phyloP scores from a whole-genome alignment of 2,888 invertebrate species.

The Sphaerophoria taeniata region DNA sequence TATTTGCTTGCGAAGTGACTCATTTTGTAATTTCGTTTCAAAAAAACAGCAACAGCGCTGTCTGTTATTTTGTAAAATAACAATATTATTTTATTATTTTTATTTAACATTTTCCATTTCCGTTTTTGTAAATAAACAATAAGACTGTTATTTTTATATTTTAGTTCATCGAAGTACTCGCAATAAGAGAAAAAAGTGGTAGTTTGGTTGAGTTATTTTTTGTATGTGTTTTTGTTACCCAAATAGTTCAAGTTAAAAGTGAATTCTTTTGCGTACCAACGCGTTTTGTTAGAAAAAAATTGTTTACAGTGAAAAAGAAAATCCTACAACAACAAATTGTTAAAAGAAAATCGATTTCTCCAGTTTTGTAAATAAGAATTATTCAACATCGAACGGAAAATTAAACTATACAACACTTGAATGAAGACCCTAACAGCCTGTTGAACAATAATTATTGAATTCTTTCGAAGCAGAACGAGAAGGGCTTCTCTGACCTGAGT shows the following conservation, averaged over 20 bases:
- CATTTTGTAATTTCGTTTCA: slow-evolving; percentile 14
- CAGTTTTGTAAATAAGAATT: background rate
- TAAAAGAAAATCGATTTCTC: slow-evolving; percentile 11
- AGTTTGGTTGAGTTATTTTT: slow-evolving; percentile 11
- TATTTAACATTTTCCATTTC: background rate
- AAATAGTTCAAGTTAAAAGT: slow-evolving; percentile 31
- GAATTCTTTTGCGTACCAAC: slow-evolving; percentile 11
- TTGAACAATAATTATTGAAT: slow-evolving; percentile 11
- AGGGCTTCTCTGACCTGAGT: background rate
- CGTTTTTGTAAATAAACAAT: slow-evolving; percentile 14
- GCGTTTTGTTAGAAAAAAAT: slow-evolving; percentile 14
- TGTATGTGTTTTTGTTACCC: background rate
- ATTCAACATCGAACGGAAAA: background rate
- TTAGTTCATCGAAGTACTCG: background rate
- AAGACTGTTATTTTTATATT: slow-evolving; percentile 6
- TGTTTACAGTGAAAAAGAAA: slow-evolving; percentile 12
- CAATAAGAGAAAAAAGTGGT: background rate
- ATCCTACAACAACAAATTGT: slow-evolving; percentile 2
- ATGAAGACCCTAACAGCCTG: slow-evolving; percentile 15
- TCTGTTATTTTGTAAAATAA: slow-evolving; percentile 10
- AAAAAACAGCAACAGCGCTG: slow-evolving; percentile 26
- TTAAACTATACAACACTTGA: background rate
- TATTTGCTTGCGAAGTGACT: slow-evolving; percentile 13
- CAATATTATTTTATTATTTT: slow-evolving; percentile 9
- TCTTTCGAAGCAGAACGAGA: background rate